Base-by-base conservation (phyloP, 2,113 vertebrate genomes). In the Triplophysa dalaica region DNA sequence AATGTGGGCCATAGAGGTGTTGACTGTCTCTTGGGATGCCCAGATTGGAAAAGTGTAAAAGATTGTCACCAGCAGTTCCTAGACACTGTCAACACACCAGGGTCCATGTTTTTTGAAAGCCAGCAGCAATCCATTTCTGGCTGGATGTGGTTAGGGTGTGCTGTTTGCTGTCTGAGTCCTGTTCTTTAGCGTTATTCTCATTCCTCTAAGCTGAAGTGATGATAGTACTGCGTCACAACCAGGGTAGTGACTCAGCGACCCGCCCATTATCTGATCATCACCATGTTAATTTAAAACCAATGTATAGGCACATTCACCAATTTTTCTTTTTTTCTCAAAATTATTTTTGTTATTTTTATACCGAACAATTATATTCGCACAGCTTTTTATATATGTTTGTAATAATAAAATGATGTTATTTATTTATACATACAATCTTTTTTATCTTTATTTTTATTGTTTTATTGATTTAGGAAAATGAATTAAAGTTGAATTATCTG, bases 111-210 rank as follows among this genome's bases (percentile, higher is more conserved):
- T 64, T 58, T 78, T 50, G 1, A 22, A 29, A 50, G 26, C 26
- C 60, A 56, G 50, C 21, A 52, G 38, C 41, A 13, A 50, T 58
- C 1, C 22, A 69, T 78, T 68, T 58, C 65, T 75, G 63, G 79
- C 70, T 74, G 11, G 11, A 54, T 73, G 77, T 79, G 69, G 68
- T 22, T 65, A 58, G 14, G 54, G 29, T 69, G 61, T 33, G 56
- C 80, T 72, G 78, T 79, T 84, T 84, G 77, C 80, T 74, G 61
- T 78, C 80, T 80, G 70, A 50, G 21, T 48, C 65, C 75, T 67
- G 69, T 77, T 76, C 76, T 61, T 50, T 79, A 43, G 56, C 77
- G 13, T 81, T 82, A 84, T 80, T 84, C 73, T 72, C 76, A 74
- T 77, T 79, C 61, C 58, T 64, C 21, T 43, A 4, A 45, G 77